Base-by-base conservation (phyloP, 2,797 vertebrate species). In the Protosalanx chinensis region DNA sequence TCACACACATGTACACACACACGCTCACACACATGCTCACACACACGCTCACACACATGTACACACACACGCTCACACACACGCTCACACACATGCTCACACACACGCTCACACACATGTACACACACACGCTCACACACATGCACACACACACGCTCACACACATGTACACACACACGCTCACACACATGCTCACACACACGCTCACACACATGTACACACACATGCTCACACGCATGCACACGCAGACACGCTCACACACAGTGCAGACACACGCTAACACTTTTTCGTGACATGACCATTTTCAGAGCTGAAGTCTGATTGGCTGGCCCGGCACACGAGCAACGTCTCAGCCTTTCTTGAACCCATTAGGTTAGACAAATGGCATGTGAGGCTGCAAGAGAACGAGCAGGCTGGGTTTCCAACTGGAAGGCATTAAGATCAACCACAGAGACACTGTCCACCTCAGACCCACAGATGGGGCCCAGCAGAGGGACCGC, bases 321-420 rank as follows among this genome's bases (percentile, higher is more conserved):
- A 53, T 53, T 53, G 6, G 23, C 51, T 63, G 65, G 68, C 37
- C 37, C 72, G n/a, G 30, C 27, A 62, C 58, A 62, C 58, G 62
- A 37, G 32, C 23, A 49, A 57, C 61, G 61, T 74, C 59, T 15
- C 49, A 51, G 13, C 15, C 51, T 13, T 37, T 70, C 66, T 81
- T 83, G 56, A 71, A 75, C 70, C 79, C 82, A 86, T 80, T 83
- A 82, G 16, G 67, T 69, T 33, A 74, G 73, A 82, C 83, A 83
- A 85, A 83, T 81, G 75, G 75, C 80, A 82, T 84, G 86, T 83
- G 87, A 88, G 3, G 77, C 79, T 80, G 84, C 75, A 86, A 76
- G 75, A 76, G 80, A 73, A 79, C 79, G 82, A 84, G 81, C 77
- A 82, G 84, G 85, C 77, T 63, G 75, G 65, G 72, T 76, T 76